These are phyloP conservation scores for Stigmatopora nigra DNA, from an alignment of 2,113 vertebrate species.

Conservation along the genomic window DNA sequence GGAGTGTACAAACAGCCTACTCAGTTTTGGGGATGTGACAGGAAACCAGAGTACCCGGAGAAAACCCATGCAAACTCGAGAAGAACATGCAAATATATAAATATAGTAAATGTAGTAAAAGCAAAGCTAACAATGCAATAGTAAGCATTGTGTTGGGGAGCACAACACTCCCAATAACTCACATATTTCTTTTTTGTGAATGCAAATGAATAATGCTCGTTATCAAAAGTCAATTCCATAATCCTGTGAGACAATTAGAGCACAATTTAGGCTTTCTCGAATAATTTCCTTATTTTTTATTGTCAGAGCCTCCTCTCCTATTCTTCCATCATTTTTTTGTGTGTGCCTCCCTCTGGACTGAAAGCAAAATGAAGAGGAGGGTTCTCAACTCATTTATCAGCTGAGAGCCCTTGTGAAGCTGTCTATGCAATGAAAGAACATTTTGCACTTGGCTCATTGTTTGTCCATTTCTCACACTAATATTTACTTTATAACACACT, in stretches of 20 bases:
- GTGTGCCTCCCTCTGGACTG: conserved; percentile 46
- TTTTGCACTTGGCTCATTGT: conserved; percentile 23
- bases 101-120: no score
- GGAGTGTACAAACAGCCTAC: no score
- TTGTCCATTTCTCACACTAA: conserved; percentile 4
- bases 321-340: conserved; percentile 41
- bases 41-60: no score
- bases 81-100: no score
- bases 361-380: conserved; percentile 50
- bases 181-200: no score
- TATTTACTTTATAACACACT: not conserved
- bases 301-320: conserved; percentile 29
- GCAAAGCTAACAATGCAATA: no score
- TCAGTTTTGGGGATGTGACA: no score
- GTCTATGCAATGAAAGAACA: conserved; percentile 36
- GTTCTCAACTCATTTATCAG: conserved; percentile 72
- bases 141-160: no score
- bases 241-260: conserved; percentile 57
- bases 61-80: no score
- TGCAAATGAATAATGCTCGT: no score
- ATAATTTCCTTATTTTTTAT: conserved; percentile 59
- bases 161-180: no score
- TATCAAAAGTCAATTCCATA: conserved; percentile 18
- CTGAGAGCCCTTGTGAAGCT: conserved; percentile 34
- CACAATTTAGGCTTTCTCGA: conserved; percentile 64